These are phyloP conservation scores for Falco rusticolus DNA, from an alignment of 2,797 vertebrate species.

Conservation along the genomic window DNA sequence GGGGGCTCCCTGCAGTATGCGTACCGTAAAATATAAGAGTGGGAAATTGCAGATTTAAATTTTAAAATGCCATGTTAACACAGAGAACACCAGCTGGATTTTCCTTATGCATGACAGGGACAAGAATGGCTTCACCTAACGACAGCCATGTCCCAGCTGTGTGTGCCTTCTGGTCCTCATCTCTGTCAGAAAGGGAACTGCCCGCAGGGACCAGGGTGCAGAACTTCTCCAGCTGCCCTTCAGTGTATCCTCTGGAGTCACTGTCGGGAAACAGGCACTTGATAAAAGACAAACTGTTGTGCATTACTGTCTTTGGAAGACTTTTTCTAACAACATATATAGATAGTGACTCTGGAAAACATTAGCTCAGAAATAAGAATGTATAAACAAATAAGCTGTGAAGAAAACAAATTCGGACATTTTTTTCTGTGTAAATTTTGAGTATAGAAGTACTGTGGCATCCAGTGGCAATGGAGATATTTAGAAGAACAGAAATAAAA, in stretches of 20 bases:
- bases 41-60: background rate
- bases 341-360: background rate
- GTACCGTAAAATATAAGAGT: background rate
- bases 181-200: background rate
- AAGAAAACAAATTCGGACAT: background rate
- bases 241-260: background rate
- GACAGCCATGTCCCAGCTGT: background rate
- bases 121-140: background rate
- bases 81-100: background rate
- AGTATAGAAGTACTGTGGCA: background rate
- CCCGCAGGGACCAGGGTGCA: fast-evolving
- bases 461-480: background rate
- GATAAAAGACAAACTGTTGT: background rate
- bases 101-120: background rate
- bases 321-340: background rate
- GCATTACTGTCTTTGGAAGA: background rate
- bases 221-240: background rate
- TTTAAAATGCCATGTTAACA: background rate
- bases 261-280: background rate
- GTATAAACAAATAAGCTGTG: background rate
- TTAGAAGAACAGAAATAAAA: background rate
- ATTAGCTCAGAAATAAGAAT: background rate
- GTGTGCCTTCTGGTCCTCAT: background rate
- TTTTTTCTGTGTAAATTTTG: background rate
- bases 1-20: background rate